These are phyloP conservation scores for Cephus spinipes DNA, from an alignment of 2,888 invertebrate genomes.

Conservation along the genomic window DNA sequence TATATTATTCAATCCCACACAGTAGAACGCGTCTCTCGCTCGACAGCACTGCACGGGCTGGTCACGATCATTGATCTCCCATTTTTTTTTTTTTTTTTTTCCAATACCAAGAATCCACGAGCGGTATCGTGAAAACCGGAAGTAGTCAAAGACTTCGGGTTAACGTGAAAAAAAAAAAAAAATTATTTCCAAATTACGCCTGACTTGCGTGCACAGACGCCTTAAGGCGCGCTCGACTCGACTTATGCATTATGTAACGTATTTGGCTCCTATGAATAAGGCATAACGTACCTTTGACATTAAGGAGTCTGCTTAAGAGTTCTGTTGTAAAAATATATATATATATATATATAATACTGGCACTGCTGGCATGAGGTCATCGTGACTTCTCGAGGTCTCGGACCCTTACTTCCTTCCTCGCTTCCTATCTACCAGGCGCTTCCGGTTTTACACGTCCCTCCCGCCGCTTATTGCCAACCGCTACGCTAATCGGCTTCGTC, in stretches of 20 bases:
- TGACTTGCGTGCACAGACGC: not conserved
- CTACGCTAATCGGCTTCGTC: no score
- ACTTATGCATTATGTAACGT: slow-evolving; percentile 34
- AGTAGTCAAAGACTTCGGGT: not conserved
- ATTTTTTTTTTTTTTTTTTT: not conserved
- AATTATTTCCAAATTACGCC: not conserved
- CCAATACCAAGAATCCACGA: not conserved
- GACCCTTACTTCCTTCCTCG: no score
- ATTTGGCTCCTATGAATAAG: slow-evolving; percentile 37
- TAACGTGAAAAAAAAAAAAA: not conserved
- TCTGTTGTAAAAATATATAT: no score
- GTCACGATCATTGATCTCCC: not conserved
- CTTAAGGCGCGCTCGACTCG: not conserved
- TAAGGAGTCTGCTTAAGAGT: slow-evolving; percentile 29
- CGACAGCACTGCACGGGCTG: not conserved
- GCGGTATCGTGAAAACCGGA: not conserved
- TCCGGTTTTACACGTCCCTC: not conserved
- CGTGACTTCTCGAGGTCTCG: no score
- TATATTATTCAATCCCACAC: not conserved
- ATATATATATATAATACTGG: no score
- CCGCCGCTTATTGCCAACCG: not conserved
- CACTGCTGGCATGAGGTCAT: no score
- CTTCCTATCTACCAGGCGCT: not conserved
- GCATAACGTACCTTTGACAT: slow-evolving; percentile 49
- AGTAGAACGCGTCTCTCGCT: not conserved